Conservation (phyloP, 2,888 invertebrate species). For the Apamea crenata region DNA sequence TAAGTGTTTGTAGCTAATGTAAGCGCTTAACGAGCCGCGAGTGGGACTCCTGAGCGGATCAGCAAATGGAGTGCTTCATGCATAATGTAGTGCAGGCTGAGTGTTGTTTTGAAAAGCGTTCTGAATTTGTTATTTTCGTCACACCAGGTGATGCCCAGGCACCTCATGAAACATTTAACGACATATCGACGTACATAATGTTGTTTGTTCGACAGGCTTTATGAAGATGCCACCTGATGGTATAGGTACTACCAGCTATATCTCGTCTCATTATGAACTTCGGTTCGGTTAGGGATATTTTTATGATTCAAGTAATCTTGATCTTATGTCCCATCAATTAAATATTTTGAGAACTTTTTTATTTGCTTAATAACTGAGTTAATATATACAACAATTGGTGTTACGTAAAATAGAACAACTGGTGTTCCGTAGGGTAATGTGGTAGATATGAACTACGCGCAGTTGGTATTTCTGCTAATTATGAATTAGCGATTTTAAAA, state of each 20-base stretch:
- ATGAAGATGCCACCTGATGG: constrained; percentile 37
- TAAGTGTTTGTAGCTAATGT: constrained; percentile 90
- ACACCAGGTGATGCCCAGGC: constrained; percentile 88
- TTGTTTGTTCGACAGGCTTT: constrained; percentile 41
- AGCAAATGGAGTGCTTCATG: constrained; percentile 90
- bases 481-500: neutral
- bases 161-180: constrained; percentile 88
- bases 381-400: neutral
- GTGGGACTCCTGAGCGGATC: constrained; percentile 89
- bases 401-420: neutral
- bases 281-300: neutral
- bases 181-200: constrained; percentile 79
- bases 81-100: constrained; percentile 89
- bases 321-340: neutral
- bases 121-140: constrained; percentile 90
- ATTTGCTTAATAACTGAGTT: neutral
- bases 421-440: neutral
- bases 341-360: neutral
- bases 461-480: neutral
- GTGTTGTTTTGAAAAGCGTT: constrained; percentile 90
- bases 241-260: neutral
- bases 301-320: neutral
- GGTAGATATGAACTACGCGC: neutral
- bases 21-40: constrained; percentile 90
- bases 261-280: constrained; percentile 15